phyloP scores from a whole-genome alignment of 1,140 invertebrate genomes.

The Dendroctonus ponderosae region DNA sequence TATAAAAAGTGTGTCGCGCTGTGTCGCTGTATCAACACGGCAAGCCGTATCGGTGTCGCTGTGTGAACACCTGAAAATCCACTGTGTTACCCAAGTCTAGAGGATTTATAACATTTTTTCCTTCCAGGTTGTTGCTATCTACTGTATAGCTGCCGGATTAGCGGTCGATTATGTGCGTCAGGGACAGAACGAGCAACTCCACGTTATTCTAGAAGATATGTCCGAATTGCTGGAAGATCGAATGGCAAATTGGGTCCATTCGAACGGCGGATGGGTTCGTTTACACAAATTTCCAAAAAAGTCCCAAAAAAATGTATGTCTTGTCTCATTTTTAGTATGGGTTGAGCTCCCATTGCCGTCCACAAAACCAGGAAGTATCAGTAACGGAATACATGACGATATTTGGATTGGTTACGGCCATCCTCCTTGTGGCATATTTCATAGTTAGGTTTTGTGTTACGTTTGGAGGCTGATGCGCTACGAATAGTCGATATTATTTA shows the following conservation, averaged over 20 bases:
- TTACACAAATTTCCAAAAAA: background rate
- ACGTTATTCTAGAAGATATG: conserved; percentile 61
- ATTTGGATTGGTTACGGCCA: conserved; percentile 34
- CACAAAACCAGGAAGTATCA: conserved; percentile 36
- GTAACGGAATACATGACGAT: conserved; percentile 37
- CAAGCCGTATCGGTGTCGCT: no score
- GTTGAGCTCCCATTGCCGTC: conserved; percentile 32
- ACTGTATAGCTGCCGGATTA: conserved; percentile 66
- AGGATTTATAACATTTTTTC: conserved; percentile 3
- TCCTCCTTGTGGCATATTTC: conserved; percentile 39
- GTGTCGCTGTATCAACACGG: no score
- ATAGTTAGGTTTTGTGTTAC: conserved; percentile 36
- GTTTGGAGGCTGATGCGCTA: conserved; percentile 15
- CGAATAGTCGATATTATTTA: background rate
- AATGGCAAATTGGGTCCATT: conserved; percentile 66
- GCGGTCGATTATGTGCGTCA: conserved; percentile 68
- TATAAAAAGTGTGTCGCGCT: no score
- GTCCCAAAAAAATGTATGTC: background rate
- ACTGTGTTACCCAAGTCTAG: no score
- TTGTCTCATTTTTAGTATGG: conserved; percentile 33
- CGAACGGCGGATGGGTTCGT: conserved; percentile 71
- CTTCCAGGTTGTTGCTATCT: conserved; percentile 60
- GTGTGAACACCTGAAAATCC: no score
- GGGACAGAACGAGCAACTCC: conserved; percentile 64
- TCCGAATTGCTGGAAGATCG: conserved; percentile 64